Evolutionary conservation across 2,888 invertebrate genomes (phyloP).

Genomic region (Corbicula japonica): DNA sequence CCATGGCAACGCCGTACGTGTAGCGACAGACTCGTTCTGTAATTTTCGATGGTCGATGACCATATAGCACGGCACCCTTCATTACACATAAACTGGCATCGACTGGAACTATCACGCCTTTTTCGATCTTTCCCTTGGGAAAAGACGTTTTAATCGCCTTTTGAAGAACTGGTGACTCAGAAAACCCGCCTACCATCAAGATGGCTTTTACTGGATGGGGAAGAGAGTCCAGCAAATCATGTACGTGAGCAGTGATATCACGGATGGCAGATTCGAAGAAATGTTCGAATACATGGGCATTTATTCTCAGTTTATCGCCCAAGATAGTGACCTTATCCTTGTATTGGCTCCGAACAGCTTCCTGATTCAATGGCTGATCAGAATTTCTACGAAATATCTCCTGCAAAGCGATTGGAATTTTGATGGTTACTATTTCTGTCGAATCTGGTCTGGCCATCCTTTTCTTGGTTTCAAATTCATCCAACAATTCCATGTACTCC

Average conservation of each 20-base stretch:
- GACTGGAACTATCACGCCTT: slow-evolving; percentile 21
- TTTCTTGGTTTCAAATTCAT: slow-evolving; percentile 44
- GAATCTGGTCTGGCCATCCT: slow-evolving; percentile 7
- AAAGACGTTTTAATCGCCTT: slow-evolving; percentile 22
- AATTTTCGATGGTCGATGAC: slow-evolving; percentile 33
- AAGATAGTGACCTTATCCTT: not conserved
- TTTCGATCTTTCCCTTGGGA: not conserved
- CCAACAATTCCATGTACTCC: slow-evolving; percentile 25
- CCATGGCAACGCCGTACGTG: slow-evolving; percentile 36
- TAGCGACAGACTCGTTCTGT: slow-evolving; percentile 11
- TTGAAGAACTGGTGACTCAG: slow-evolving; percentile 43
- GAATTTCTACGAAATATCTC: not conserved
- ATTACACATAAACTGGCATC: slow-evolving; percentile 39
- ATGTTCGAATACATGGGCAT: not conserved
- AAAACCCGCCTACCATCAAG: slow-evolving; percentile 45
- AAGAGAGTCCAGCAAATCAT: slow-evolving; percentile 9
- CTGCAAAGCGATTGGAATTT: slow-evolving; percentile 11
- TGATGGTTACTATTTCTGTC: slow-evolving; percentile 10
- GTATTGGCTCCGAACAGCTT: not conserved
- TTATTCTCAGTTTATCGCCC: slow-evolving; percentile 36
- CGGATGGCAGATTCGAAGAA: slow-evolving; percentile 19
- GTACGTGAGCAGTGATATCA: slow-evolving; percentile 23
- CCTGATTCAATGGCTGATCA: not conserved
- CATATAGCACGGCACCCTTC: slow-evolving; percentile 48
- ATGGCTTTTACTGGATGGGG: slow-evolving; percentile 12